Conservation (phyloP, 2,113 vertebrate species). For the Agapornis roseicollis region DNA sequence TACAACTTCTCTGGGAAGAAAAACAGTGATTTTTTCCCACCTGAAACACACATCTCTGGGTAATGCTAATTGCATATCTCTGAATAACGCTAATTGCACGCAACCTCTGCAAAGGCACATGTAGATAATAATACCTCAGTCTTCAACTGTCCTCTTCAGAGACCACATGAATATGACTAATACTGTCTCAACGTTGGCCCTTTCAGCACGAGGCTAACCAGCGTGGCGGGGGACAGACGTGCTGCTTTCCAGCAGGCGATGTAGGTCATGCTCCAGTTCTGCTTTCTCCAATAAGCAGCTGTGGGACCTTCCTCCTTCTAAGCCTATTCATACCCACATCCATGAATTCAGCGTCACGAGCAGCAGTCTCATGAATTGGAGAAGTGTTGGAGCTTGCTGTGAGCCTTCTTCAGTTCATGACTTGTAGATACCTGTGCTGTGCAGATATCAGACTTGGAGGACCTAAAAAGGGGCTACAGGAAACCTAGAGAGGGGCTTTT, state of each 20-base stretch:
- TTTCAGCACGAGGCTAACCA: background rate
- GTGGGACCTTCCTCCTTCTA: conserved; percentile 2
- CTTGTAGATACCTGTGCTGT: background rate
- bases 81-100: conserved; percentile 15
- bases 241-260: background rate
- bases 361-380: background rate
- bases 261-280: conserved; percentile 4
- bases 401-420: background rate
- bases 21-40: background rate
- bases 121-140: background rate
- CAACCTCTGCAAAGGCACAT: background rate
- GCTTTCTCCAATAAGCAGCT: background rate
- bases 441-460: background rate
- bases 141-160: background rate
- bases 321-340: background rate
- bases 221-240: background rate
- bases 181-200: background rate
- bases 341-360: accelerated
- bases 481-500: background rate
- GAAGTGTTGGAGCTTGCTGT: accelerated
- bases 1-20: background rate
- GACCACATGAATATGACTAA: background rate
- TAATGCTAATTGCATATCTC: conserved; percentile 10
- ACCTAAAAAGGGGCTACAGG: background rate
- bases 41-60: background rate